A percentile compares a stretch with the other conserved stretches of the same genome.
Conservation (phyloP, 2,113 vertebrate genomes). For the Felis catus region F.catus_Fca126_mat1.0 CM031419.1:219920001-219920500, state of each 20-base stretch:
- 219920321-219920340: rapidly evolving
- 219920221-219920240: not conserved
- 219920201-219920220: not conserved
- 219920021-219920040: constrained; percentile 18
- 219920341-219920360: not conserved
- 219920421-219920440: rapidly evolving
- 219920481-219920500: rapidly evolving
- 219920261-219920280: not conserved
- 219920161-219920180: constrained; percentile 54
- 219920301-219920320: rapidly evolving
- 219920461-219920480: too few species aligned
- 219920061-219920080: constrained; percentile 22
- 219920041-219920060: constrained; percentile 37
- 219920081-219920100: not conserved
- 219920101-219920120: constrained; percentile 15
- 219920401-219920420: rapidly evolving
- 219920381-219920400: rapidly evolving
- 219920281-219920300: not conserved
- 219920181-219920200: not conserved
- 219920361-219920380: rapidly evolving
- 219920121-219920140: not conserved
- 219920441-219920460: too few species aligned
- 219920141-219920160: constrained; percentile 53
- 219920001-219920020: not conserved
- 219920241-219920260: not conserved